Base-by-base conservation (phyloP, 1,140 invertebrate genomes). In the Polypedilum pembai region DNA sequence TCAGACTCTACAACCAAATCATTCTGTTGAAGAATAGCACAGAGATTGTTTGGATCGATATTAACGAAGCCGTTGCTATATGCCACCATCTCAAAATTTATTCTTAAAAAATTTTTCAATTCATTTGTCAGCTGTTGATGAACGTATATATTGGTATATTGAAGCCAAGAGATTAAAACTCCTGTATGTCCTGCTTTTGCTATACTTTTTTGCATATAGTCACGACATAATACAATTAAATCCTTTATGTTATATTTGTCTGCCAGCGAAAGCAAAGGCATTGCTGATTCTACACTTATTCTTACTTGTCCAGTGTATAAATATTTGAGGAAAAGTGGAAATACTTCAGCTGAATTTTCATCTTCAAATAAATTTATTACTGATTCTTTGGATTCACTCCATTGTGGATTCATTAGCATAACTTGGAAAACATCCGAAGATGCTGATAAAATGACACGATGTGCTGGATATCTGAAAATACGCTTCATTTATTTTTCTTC, bases 171-270 rank as follows among this genome's bases (percentile, higher is more conserved):
- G 18, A 96, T 88, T 3, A 97, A 82, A 41, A 91, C 90, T 33
- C 91, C 91, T 73, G 92, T 87, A 73, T 86, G 87, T 0, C 90
- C 91, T 8, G 94, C 93, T 77, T 92, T 87, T 8, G 94, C 91
- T 73, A 95, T 89, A 82, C 96, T 92, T 78, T 89, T 86, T 75
- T 87, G 88, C 94, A 97, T 97, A 79, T 94, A 98, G 73, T 90
- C 86, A 33, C 94, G 84, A 80, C 94, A 96, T 15, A 95, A 82
- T 4, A 86, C 84, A 75, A 92, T 90, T 77, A 97, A 85, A 84
- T 96, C 94, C 86, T 90, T 91, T 5, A 97, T 92, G 84, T 96
- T 95, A 82, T 98, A 98, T 83, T 98, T 98, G 81, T 98, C 95
- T 40, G 94, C 94, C 45, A 98, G 82, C 5, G 90, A 92, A 40